Percentiles rank a stretch among this genome's conserved stretches.
Evolutionary conservation across 2,797 vertebrate species (phyloP).

Genomic region (Gephyroberyx darwinii): DNA sequence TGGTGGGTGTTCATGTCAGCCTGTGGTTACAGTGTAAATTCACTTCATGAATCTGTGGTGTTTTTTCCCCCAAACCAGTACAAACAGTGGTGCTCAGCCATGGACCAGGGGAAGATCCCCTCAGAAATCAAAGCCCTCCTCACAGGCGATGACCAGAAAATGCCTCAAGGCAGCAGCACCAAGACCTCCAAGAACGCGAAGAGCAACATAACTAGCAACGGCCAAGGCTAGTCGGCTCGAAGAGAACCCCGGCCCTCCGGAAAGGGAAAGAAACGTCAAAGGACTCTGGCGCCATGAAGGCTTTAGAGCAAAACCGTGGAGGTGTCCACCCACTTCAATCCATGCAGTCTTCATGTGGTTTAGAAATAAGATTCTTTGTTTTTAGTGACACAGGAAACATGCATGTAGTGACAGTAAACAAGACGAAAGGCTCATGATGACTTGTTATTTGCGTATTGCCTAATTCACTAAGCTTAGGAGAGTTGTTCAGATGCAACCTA

Average conservation of each 20-base stretch:
- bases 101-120: conserved; percentile 99
- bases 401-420: background rate
- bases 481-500: conserved; percentile 3
- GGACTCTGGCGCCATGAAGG: background rate
- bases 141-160: conserved; percentile 91
- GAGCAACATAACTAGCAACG: conserved; percentile 79
- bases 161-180: conserved; percentile 79
- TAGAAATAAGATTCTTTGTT: background rate
- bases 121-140: conserved; percentile 97
- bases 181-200: conserved; percentile 85
- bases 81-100: conserved; percentile 98
- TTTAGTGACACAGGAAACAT: background rate
- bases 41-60: background rate
- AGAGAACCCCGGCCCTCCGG: background rate
- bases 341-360: background rate
- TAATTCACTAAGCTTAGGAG: background rate
- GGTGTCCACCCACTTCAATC: background rate
- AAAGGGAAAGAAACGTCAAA: conserved; percentile 6
- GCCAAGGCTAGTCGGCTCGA: conserved; percentile 79
- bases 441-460: background rate
- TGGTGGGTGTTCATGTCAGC: no score
- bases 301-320: conserved; percentile 1
- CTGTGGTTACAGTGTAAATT: no score
- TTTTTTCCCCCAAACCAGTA: conserved; percentile 81
- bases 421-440: background rate